Base-by-base conservation (phyloP, 1,140 invertebrate genomes). In the Papilio machaon region DNA sequence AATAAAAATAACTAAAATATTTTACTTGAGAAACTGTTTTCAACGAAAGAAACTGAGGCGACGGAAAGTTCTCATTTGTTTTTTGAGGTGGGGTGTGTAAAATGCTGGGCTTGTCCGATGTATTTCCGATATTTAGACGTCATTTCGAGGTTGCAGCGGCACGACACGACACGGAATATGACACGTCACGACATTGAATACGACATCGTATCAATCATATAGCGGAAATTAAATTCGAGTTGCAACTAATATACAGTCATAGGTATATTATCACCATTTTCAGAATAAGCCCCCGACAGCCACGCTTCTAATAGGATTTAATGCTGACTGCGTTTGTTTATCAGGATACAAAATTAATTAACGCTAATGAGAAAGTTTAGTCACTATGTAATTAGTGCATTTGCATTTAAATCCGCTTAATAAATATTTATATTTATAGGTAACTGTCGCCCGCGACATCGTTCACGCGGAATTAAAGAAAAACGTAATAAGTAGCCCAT, bases 71-170 rank as follows among this genome's bases (percentile, higher is more conserved):
- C 60, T 5, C n/a, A 23, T 64, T 64, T 4, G 10, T 30, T 54
- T 70, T 70, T 19, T 11, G 11, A 52, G 74, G 74, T 54, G 74
- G 54, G 74, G 47, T 52, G 47, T 30, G 74, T 35, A 76, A 52
- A 76, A 76, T 76, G 47, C 30, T 76, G 19, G 70, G 67, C 54
- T 76, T 13, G 11, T 81, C 74, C 81, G 80, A 70, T 73, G 60
- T 80, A 73, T 74, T 82, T 86, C 81, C 81, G 82, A 80, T 81
- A 73, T 81, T 67, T 80, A 54, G 49, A 80, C 75, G 73, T 75
- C 81, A 58, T 46, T 30, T 1, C 23, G 19, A 54, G 17, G 74
- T 77, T 70, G 64, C 80, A 82, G 7, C 74, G 74, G 19, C 74
- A 75, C 46, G 46, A 11, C 73, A 47, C 73, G 73, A 11, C 73